These are phyloP conservation scores for Darwinula stevensoni DNA, from an alignment of 2,888 invertebrate species.

Conservation along the genomic window DNA sequence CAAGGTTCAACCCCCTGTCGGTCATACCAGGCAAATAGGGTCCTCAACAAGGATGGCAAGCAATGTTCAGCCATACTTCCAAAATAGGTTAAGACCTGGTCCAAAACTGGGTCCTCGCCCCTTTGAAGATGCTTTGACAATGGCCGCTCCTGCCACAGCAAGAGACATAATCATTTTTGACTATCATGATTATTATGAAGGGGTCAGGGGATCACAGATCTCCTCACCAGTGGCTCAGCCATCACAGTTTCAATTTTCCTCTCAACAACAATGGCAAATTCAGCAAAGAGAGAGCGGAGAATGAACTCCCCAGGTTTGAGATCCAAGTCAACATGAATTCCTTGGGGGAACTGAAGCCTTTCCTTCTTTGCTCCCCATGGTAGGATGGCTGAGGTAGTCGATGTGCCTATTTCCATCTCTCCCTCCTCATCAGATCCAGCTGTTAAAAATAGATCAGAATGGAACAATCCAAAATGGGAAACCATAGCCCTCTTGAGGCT, in stretches of 20 bases:
- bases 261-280: slow-evolving; percentile 78
- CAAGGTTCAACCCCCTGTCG: slow-evolving; percentile 12
- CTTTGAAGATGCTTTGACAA: slow-evolving; percentile 77
- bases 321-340: slow-evolving; percentile 13
- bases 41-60: slow-evolving; percentile 66
- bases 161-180: slow-evolving; percentile 23
- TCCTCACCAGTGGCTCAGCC: slow-evolving; percentile 61
- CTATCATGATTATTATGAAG: background rate
- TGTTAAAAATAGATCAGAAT: no score
- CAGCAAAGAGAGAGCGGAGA: slow-evolving; percentile 74
- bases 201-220: no score
- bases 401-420: no score
- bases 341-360: slow-evolving; percentile 21
- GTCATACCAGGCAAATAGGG: slow-evolving; percentile 77
- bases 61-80: slow-evolving; percentile 91
- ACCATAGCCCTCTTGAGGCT: no score
- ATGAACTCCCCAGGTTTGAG: slow-evolving; percentile 73
- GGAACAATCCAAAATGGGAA: no score
- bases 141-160: slow-evolving; percentile 42
- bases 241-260: slow-evolving; percentile 84
- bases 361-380: slow-evolving; percentile 64
- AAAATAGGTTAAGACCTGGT: slow-evolving; percentile 67
- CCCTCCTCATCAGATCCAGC: no score
- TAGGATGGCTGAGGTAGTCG: no score
- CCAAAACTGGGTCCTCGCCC: slow-evolving; percentile 82